Percentiles rank a stretch among this genome's conserved stretches.
Conservation (phyloP, 2,113 vertebrate species). For the Oncorhynchus gorbuscha region DNA sequence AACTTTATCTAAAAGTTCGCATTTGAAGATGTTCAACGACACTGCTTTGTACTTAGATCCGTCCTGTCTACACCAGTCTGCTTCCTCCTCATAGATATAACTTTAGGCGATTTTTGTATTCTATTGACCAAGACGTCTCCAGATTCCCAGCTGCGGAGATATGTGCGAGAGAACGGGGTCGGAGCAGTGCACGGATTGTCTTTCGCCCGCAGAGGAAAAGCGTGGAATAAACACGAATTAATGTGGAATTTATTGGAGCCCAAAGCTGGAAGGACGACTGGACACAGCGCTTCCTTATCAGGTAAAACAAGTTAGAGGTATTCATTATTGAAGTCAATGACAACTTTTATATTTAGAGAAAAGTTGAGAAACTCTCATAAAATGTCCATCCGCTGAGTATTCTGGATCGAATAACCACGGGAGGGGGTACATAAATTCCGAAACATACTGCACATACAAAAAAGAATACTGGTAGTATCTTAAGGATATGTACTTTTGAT, state of each 20-base stretch:
- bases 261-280: constrained; percentile 73
- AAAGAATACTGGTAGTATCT: constrained; percentile 13
- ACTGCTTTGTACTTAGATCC: constrained; percentile 55
- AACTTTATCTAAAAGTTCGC: constrained; percentile 12
- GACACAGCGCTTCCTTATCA: constrained; percentile 75
- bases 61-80: constrained; percentile 54
- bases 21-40: constrained; percentile 55
- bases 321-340: neutral
- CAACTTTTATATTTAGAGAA: neutral
- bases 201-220: constrained; percentile 68
- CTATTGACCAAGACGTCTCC: constrained; percentile 47
- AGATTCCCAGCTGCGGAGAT: constrained; percentile 69
- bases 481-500: constrained; percentile 56
- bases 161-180: constrained; percentile 80
- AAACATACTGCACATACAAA: constrained; percentile 9
- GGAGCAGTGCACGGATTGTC: constrained; percentile 67
- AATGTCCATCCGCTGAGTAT: neutral
- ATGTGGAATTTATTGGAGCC: constrained; percentile 83
- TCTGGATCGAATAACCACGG: too few relatives aligned
- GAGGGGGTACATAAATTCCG: neutral
- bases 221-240: constrained; percentile 86
- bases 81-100: constrained; percentile 45
- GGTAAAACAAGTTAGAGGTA: constrained; percentile 52
- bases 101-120: constrained; percentile 42
- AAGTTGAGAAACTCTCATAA: neutral